Base-by-base conservation (phyloP, 2,113 vertebrate genomes). In the Myiozetetes cayanensis region DNA sequence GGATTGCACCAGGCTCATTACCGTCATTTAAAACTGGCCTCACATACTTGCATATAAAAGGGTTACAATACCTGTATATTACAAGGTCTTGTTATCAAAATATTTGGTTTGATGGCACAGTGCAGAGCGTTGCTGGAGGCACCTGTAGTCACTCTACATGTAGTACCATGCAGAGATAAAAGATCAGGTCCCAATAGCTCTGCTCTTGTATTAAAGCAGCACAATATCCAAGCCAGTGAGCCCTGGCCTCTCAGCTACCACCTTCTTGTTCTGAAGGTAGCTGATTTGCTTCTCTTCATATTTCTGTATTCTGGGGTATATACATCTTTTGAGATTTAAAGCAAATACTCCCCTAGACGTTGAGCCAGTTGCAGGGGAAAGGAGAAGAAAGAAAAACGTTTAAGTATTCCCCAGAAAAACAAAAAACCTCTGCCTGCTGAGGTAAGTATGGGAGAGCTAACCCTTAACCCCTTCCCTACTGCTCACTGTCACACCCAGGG, bases 71-170 rank as follows among this genome's bases (percentile, higher is more conserved):
- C 6, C 12, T 21, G 24, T 43, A 31, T 20, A 43, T 46, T 43
- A 84, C 24, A 70, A 25, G 15, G 24, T 33, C 30, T 55, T 70
- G 27, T 35, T 53, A 67, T 24, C n/a, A 94, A 65, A 67, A 21
- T 41, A 78, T 47, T 74, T 71, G 22, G 25, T 35, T 68, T 1
- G 2, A 75, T 35, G 27, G 30, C 74, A 75, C 47, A 75, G 72
- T 19, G 18, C 39, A 44, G 70, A 85, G 50, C 13, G 66, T 73
- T 49, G 16, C 73, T 78, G 56, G 24, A 85, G 37, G 53, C 20
- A 58, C 12, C 46, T 39, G 31, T 20, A 65, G 22, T n/a, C 0
- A 0, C 20, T 82, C 30, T 39, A 25, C 7, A 35, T n/a, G 15
- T 35, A 85, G 33, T 12, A 78, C 23, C 39, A 63, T 0, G 1